Percentiles rank a stretch among this genome's conserved stretches.
These are phyloP conservation scores for Grallaria varia DNA, from an alignment of 2,113 vertebrate genomes.

Conservation along the genomic window DNA sequence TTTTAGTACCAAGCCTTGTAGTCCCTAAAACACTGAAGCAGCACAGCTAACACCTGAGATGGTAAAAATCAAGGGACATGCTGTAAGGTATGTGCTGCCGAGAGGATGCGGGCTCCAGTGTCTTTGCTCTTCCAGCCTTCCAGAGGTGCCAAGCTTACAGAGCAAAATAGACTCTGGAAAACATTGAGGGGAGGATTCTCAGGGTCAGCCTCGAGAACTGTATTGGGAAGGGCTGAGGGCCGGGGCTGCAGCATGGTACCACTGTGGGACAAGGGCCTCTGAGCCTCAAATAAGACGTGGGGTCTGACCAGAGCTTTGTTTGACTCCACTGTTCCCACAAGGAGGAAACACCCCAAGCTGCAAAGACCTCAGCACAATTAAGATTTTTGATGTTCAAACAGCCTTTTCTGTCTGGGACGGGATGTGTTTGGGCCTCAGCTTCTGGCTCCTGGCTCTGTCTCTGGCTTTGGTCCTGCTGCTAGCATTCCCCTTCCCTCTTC, in stretches of 20 bases:
- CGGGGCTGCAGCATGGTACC: accelerated
- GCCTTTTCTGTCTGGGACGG: not conserved
- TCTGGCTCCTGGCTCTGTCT: not conserved
- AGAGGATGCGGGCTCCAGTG: not conserved
- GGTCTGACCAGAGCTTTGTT: not conserved
- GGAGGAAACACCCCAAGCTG: not conserved
- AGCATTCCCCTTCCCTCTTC: accelerated
- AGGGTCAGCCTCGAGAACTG: not conserved
- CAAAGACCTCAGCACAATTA: no score
- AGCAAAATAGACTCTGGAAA: not conserved
- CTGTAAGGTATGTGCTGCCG: not conserved
- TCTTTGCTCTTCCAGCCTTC: not conserved
- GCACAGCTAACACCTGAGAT: not conserved
- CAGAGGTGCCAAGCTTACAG: not conserved
- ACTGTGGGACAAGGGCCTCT: not conserved
- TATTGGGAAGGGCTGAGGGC: not conserved
- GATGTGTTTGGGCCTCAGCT: not conserved
- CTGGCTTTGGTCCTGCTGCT: no score
- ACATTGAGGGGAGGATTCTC: not conserved
- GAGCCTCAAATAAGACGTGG: not conserved
- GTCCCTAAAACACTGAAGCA: not conserved
- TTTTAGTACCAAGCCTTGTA: not conserved
- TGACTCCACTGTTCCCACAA: not conserved
- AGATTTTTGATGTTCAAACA: not conserved
- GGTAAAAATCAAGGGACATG: not conserved